Evolutionary conservation across 1,140 invertebrate species (phyloP).

Genomic region (Anadara kagoshimensis): DNA sequence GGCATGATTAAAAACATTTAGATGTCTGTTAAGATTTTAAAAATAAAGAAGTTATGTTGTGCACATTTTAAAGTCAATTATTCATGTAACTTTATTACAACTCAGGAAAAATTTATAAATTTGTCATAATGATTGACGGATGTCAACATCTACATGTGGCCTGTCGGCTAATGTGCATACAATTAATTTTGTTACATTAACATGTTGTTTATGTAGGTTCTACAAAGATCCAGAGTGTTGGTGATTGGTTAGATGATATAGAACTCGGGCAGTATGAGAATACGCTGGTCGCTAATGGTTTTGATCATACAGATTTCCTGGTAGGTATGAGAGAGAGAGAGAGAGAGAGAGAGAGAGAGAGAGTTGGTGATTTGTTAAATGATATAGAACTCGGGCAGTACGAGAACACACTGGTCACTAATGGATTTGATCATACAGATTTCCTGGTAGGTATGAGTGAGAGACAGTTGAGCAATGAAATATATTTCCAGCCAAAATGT

Average conservation of each 20-base stretch:
- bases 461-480: not conserved
- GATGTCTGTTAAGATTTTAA: no score
- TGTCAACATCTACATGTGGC: no score
- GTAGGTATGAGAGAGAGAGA: conserved; percentile 77
- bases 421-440: conserved; percentile 93
- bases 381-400: conserved; percentile 87
- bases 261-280: conserved; percentile 89
- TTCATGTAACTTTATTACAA: no score
- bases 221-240: conserved; percentile 75
- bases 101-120: no score
- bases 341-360: conserved; percentile 24
- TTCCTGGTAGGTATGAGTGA: conserved; percentile 85
- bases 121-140: no score
- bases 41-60: no score
- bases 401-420: conserved; percentile 86
- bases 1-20: no score
- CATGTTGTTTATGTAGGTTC: conserved; percentile 22
- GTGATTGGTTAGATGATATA: conserved; percentile 86
- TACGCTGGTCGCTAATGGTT: conserved; percentile 89
- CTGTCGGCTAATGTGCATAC: no score
- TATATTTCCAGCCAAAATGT: no score
- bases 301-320: conserved; percentile 93
- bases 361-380: conserved; percentile 86
- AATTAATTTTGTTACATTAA: not conserved
- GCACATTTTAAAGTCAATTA: no score